Evolutionary conservation across 2,113 vertebrate genomes (phyloP).

Genomic region (Erythrocercus mccallii): DNA sequence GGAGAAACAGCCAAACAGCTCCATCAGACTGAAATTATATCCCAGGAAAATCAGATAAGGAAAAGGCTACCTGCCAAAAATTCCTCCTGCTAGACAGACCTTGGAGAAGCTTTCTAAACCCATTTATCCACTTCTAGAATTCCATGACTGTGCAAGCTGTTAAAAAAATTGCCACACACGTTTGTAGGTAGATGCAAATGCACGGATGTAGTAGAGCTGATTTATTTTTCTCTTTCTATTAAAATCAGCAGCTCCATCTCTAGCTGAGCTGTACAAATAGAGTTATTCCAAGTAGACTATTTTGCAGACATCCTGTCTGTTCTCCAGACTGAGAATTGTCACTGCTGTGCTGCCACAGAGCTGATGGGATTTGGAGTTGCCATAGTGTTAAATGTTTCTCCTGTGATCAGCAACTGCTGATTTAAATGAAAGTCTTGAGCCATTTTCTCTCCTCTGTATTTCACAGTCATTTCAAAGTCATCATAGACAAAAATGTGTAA

Average conservation of each 20-base stretch:
- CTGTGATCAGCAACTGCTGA: constrained; percentile 41
- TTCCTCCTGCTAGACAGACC: not conserved
- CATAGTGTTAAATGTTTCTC: constrained; percentile 40
- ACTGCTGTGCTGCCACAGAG: not conserved
- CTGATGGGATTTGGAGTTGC: constrained; percentile 33
- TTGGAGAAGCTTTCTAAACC: not conserved
- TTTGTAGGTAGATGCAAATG: not conserved
- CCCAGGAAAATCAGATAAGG: not conserved
- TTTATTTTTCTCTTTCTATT: not conserved
- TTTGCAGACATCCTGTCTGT: constrained; percentile 22
- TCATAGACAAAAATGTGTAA: constrained; percentile 7
- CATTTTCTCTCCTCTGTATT: not conserved
- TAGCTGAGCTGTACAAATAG: constrained; percentile 15
- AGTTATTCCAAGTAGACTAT: not conserved
- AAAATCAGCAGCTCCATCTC: not conserved
- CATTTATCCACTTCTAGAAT: not conserved
- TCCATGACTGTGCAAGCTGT: not conserved
- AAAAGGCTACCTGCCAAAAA: not conserved
- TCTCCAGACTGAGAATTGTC: constrained; percentile 17
- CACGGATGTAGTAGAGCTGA: not conserved
- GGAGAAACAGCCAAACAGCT: not conserved
- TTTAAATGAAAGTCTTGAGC: constrained; percentile 42
- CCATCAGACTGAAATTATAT: not conserved
- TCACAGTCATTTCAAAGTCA: constrained; percentile 6
- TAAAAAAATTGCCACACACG: not conserved